Conservation (phyloP, 2,888 invertebrate species). For the Dasypogon diadema region DNA sequence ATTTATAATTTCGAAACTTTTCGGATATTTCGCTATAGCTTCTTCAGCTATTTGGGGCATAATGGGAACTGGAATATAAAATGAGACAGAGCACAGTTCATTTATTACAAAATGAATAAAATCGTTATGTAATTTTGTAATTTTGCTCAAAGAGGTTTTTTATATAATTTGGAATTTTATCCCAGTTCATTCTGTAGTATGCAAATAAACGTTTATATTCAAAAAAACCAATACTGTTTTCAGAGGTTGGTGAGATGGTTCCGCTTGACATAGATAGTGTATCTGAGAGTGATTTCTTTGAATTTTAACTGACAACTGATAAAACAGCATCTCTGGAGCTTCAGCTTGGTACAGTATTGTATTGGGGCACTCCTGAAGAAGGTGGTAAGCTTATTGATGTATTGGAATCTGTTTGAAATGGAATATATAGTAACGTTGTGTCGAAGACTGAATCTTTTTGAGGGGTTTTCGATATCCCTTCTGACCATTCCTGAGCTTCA, state of each 20-base stretch:
- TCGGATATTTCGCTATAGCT: neutral
- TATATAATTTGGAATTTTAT: neutral
- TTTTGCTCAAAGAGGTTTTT: neutral
- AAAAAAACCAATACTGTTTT: neutral
- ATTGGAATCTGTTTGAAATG: too few species aligned
- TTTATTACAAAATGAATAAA: slow-evolving; percentile 24
- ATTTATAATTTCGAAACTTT: neutral
- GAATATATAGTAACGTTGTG: too few species aligned
- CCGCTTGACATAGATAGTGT: slow-evolving; percentile 22
- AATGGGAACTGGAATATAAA: slow-evolving; percentile 14
- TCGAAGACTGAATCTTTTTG: too few species aligned
- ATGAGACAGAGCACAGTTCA: slow-evolving; percentile 14
- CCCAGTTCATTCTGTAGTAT: slow-evolving; percentile 1
- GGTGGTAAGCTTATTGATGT: too few species aligned
- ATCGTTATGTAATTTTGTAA: neutral
- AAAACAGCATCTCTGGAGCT: too few species aligned
- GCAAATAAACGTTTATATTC: slow-evolving; percentile 1
- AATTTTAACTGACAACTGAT: too few species aligned
- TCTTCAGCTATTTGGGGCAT: slow-evolving; percentile 7
- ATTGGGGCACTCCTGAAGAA: too few species aligned
- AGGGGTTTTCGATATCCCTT: neutral
- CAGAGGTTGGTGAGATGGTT: neutral
- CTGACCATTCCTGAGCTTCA: neutral
- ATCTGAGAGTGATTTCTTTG: neutral
- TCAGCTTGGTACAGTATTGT: too few species aligned